A percentile compares a stretch with the other conserved stretches of the same genome.
Evolutionary conservation across 2,113 vertebrate species (phyloP).

Genomic region (Vicugna pacos): DNA sequence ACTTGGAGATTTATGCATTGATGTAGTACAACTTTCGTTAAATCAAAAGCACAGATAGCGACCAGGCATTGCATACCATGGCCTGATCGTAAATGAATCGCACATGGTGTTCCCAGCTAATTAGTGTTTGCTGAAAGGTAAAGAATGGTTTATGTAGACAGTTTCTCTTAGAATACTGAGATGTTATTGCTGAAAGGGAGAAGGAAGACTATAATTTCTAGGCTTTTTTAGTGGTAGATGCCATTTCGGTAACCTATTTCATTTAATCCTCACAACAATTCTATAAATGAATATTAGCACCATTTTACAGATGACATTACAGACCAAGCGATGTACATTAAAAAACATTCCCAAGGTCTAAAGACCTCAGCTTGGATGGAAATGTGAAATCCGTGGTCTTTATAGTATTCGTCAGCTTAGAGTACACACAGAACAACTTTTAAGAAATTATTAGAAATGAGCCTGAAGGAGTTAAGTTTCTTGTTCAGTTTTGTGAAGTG

Average conservation of each 20-base stretch:
- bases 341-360: background rate
- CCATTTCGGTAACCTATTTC: conserved; percentile 7
- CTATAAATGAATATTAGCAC: conserved; percentile 46
- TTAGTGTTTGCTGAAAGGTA: conserved; percentile 48
- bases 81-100: conserved; percentile 4
- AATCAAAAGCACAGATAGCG: background rate
- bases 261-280: conserved; percentile 20
- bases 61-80: background rate
- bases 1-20: background rate
- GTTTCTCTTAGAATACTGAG: conserved; percentile 26
- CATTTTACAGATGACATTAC: background rate
- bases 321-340: background rate
- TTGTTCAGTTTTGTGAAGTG: background rate
- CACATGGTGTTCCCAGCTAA: background rate
- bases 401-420: background rate
- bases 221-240: background rate
- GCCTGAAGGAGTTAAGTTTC: background rate
- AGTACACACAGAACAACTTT: background rate
- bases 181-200: background rate
- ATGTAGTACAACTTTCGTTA: background rate
- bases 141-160: background rate
- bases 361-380: background rate
- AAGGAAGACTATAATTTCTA: conserved; percentile 46
- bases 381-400: background rate
- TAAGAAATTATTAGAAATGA: background rate